Evolutionary conservation across 2,888 invertebrate species (phyloP), one percentile per base, ranked within the genome.

Genomic region (Merodon equestris): DNA sequence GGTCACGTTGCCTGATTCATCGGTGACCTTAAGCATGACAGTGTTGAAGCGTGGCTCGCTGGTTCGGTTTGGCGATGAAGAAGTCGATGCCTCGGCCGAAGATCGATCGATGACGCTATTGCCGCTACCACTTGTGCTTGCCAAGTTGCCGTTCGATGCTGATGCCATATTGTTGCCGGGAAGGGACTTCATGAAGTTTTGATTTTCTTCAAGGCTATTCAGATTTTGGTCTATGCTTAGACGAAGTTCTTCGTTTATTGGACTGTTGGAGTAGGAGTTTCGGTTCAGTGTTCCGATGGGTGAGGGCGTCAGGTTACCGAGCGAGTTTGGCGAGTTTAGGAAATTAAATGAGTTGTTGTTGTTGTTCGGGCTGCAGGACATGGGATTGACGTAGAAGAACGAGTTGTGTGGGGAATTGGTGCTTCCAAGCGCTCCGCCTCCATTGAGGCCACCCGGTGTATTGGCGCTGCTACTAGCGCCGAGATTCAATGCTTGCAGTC

Each of bases 181-280:
- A 45, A 93, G 86, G 0, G 93, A 93, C 88, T 93, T 93, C 75
- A 93, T 93, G 83, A 93, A 93, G 13, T 92, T 91, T n/a, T 90
- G 90, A 75, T 90, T 90, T 64, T 91, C 91, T 12, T 91, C 90
- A 19, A 88, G 77, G 4, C 89, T 89, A n/a, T 90, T 89, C 5
- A 90, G 89, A 81, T 88, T 89, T 75, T 88, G 86, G 56, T 88
- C 88, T 73, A 88, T 86, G 81, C 87, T 89, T 13, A 87, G 71
- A 2, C 86, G 85, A 13, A 85, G 82, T 47, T 86, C 87, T 64
- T 86, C 87, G 50, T 86, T 85, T 54, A 86, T 82, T 54, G 86
- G 85, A 48, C 86, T 86, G 70, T 87, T 87, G 2, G 87, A 85
- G 73, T 85, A 89, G 12, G 89, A 88, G 75, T 86, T 88, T 50